Conservation (phyloP, 2,888 invertebrate species). For the Iphiclides podalirius region DNA sequence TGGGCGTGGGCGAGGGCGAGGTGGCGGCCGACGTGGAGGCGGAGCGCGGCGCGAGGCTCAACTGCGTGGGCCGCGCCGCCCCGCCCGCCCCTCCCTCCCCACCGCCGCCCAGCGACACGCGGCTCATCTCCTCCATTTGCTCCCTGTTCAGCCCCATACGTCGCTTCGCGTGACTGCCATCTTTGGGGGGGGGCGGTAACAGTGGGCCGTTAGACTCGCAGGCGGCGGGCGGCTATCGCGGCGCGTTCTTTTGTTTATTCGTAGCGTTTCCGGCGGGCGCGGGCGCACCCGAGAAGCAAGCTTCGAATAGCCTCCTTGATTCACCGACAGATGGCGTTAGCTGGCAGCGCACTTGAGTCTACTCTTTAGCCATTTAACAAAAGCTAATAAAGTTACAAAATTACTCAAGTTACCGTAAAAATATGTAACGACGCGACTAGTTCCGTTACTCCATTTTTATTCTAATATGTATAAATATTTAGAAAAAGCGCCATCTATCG, state of each 20-base stretch:
- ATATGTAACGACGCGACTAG: too few species aligned
- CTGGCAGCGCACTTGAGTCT: too few species aligned
- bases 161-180: constrained; percentile 81
- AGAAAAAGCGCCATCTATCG: constrained; percentile 28
- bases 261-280: constrained; percentile 19
- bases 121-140: constrained; percentile 78
- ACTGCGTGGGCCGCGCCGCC: constrained; percentile 58
- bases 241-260: constrained; percentile 35
- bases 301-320: constrained; percentile 15
- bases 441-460: too few species aligned
- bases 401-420: too few species aligned
- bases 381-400: too few species aligned
- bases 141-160: constrained; percentile 80
- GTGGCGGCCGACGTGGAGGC: constrained; percentile 75
- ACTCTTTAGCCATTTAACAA: too few species aligned
- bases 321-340: constrained; percentile 31
- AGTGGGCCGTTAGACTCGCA: constrained; percentile 67
- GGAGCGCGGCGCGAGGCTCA: constrained; percentile 64
- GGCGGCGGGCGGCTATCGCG: constrained; percentile 37
- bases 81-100: constrained; percentile 43
- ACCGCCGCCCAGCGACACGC: constrained; percentile 65
- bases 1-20: constrained; percentile 78
- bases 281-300: constrained; percentile 25
- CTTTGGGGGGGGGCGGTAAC: constrained; percentile 66
- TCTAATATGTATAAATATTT: constrained; percentile 1